Evolutionary conservation across 1,140 invertebrate species (phyloP).

Genomic region (Phenacoccus solenopsis): DNA sequence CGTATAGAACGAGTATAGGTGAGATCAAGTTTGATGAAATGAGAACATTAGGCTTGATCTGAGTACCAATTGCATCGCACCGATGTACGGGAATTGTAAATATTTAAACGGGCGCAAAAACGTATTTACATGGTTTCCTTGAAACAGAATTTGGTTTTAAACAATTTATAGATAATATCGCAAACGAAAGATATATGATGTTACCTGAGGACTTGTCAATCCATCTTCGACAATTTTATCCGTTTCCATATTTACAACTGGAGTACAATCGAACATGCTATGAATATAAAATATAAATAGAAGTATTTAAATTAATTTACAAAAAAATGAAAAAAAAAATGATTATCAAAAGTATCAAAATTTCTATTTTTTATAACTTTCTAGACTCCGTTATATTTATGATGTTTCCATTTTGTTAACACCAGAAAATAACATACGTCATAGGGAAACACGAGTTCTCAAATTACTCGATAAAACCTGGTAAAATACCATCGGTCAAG

Average conservation of each 20-base stretch:
- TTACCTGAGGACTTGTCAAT: not conserved
- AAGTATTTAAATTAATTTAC: not conserved
- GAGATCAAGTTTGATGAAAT: no score
- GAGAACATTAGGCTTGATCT: no score
- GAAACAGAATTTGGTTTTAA: no score
- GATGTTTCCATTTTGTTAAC: slow-evolving; percentile 7
- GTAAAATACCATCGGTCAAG: no score
- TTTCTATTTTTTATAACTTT: slow-evolving; percentile 16
- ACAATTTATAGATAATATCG: no score
- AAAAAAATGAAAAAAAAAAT: not conserved
- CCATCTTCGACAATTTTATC: slow-evolving; percentile 13
- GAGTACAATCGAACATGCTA: not conserved
- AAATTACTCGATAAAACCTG: no score
- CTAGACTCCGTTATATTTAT: slow-evolving; percentile 14
- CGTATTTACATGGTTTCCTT: no score
- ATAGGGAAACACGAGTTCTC: no score
- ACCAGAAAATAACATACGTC: slow-evolving; percentile 16
- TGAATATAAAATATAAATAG: not conserved
- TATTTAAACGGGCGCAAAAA: no score
- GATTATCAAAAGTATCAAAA: slow-evolving; percentile 6
- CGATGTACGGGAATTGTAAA: no score
- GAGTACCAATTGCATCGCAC: no score
- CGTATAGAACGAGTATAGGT: no score
- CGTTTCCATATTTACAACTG: slow-evolving; percentile 6
- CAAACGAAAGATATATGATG: not conserved